Percentiles rank a stretch among this genome's conserved stretches.
phyloP scores from a whole-genome alignment of 2,888 invertebrate genomes.

The Meiosimyza platycephala region DNA sequence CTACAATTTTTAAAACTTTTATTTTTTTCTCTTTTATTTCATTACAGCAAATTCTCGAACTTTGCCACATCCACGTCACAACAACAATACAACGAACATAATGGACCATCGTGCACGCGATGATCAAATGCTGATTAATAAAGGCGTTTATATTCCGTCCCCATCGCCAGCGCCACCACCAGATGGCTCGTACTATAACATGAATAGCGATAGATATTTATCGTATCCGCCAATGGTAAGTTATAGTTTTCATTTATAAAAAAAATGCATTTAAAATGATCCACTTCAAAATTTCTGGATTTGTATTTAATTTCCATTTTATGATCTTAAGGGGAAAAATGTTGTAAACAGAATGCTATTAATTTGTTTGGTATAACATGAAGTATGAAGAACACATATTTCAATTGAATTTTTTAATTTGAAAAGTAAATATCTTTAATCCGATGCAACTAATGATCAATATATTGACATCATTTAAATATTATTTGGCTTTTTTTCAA shows the following conservation, averaged over 20 bases:
- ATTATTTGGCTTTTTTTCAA: no score
- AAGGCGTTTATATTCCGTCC: constrained; percentile 67
- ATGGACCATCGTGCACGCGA: constrained; percentile 64
- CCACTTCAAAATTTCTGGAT: no score
- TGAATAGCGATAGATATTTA: constrained; percentile 81
- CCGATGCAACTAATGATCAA: no score
- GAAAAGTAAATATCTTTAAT: no score
- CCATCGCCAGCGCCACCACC: constrained; percentile 81
- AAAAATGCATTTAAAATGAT: background rate
- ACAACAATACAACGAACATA: constrained; percentile 58
- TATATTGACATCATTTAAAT: no score
- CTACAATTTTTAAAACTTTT: background rate
- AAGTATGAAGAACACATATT: no score
- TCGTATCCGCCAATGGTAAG: constrained; percentile 79
- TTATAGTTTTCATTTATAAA: constrained; percentile 31
- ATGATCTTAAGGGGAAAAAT: no score
- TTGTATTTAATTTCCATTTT: no score
- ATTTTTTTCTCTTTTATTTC: constrained; percentile 7
- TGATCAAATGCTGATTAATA: constrained; percentile 67
- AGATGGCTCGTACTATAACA: constrained; percentile 84
- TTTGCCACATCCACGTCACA: constrained; percentile 66
- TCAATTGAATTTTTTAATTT: no score
- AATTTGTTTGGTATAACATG: no score
- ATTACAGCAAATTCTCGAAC: constrained; percentile 65
- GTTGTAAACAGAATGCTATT: no score